These are phyloP conservation scores for Lagenorhynchus albirostris DNA, from an alignment of 2,113 vertebrate genomes.

Conservation along the genomic window DNA sequence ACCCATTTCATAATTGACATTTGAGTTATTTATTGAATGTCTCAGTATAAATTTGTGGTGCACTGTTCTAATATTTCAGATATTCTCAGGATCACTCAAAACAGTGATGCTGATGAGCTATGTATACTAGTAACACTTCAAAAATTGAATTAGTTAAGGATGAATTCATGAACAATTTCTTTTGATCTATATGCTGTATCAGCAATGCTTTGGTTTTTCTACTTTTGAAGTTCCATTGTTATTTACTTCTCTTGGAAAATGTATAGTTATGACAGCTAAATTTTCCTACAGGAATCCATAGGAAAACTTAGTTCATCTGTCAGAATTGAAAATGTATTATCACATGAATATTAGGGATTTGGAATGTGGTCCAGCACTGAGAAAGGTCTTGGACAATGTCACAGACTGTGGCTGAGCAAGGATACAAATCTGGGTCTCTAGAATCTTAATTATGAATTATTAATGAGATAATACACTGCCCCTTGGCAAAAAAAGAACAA, in stretches of 20 bases:
- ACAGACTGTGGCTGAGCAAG: too few species aligned
- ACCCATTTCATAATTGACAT: neutral
- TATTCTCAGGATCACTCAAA: neutral
- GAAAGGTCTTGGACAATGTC: neutral
- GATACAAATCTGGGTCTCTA: neutral
- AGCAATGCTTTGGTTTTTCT: neutral
- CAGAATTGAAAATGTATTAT: neutral
- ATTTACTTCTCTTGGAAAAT: neutral
- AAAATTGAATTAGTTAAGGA: neutral
- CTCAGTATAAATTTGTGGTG: neutral
- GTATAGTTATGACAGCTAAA: neutral
- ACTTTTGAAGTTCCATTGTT: neutral
- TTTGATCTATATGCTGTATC: neutral
- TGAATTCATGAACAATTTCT: neutral
- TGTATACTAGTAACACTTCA: neutral
- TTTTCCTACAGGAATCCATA: neutral
- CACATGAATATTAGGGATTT: neutral
- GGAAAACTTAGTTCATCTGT: neutral
- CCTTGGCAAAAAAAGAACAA: neutral
- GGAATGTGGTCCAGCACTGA: neutral
- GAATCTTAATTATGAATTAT: neutral
- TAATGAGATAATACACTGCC: neutral
- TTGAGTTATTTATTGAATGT: constrained; percentile 10
- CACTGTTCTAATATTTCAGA: neutral
- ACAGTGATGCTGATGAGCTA: neutral